phyloP scores from a whole-genome alignment of 2,113 vertebrate genomes.

The Tonatia bakeri region DNA sequence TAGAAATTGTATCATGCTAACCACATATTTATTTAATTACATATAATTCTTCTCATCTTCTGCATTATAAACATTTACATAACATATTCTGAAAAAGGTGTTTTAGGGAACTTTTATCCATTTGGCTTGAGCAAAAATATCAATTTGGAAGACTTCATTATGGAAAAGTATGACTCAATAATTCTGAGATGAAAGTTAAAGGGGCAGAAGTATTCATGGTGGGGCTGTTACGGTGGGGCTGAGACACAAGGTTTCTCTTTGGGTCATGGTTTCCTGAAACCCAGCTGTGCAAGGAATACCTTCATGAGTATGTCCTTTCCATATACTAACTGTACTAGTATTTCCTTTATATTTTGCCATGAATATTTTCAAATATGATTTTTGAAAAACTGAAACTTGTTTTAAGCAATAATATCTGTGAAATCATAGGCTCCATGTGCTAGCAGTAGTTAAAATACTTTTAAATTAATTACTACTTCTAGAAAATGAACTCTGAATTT shows the following conservation, averaged over 20 bases:
- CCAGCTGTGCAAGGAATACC: neutral
- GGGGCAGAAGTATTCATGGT: neutral
- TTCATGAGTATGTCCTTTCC: neutral
- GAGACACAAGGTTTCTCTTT: neutral
- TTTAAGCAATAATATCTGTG: neutral
- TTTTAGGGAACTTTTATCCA: slow-evolving; percentile 7
- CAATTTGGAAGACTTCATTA: neutral
- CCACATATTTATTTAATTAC: slow-evolving; percentile 19
- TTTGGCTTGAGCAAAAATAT: neutral
- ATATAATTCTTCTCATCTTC: neutral
- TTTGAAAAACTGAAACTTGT: neutral
- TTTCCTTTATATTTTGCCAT: neutral
- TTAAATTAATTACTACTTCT: neutral
- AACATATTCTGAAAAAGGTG: neutral
- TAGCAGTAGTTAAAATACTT: neutral
- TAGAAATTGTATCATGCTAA: neutral
- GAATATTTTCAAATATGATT: neutral
- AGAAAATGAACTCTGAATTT: neutral
- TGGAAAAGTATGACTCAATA: neutral
- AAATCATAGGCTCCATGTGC: neutral
- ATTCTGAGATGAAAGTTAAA: neutral
- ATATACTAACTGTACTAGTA: neutral
- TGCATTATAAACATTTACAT: neutral
- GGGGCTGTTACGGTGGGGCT: neutral
- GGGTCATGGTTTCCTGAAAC: neutral